Evolutionary conservation across 2,888 invertebrate species (phyloP).

Genomic region (Brachynemurus nebulosus): DNA sequence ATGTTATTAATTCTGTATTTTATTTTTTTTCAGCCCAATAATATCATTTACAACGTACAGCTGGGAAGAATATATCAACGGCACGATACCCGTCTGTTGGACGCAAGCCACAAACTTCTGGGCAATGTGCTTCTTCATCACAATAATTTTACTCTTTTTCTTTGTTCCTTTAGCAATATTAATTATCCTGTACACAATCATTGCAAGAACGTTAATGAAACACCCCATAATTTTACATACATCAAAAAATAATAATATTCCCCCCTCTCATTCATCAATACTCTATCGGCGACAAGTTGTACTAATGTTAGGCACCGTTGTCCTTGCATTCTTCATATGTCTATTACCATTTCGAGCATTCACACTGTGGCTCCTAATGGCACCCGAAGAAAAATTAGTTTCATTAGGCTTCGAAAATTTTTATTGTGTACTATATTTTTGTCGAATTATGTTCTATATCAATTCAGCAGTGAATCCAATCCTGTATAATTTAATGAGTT

Average conservation of each 20-base stretch:
- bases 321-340: slow-evolving; percentile 80
- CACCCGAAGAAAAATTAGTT: slow-evolving; percentile 45
- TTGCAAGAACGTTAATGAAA: slow-evolving; percentile 72
- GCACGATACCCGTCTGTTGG: slow-evolving; percentile 62
- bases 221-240: slow-evolving; percentile 57
- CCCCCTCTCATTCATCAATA: slow-evolving; percentile 40
- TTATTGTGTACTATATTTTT: slow-evolving; percentile 71
- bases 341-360: slow-evolving; percentile 79
- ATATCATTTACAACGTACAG: slow-evolving; percentile 66
- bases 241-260: slow-evolving; percentile 35
- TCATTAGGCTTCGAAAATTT: slow-evolving; percentile 65
- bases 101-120: slow-evolving; percentile 67
- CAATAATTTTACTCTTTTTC: slow-evolving; percentile 72
- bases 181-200: slow-evolving; percentile 68
- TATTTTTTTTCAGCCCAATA: slow-evolving; percentile 59
- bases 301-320: slow-evolving; percentile 79
- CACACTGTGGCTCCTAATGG: slow-evolving; percentile 74
- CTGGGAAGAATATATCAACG: slow-evolving; percentile 56
- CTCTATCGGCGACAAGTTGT: slow-evolving; percentile 72
- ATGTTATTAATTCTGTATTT: too few relatives aligned
- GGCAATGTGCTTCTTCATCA: slow-evolving; percentile 66
- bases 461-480: slow-evolving; percentile 88
- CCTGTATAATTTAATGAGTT: slow-evolving; percentile 82
- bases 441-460: slow-evolving; percentile 75
- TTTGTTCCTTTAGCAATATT: slow-evolving; percentile 69